These are phyloP conservation scores for Gasterosteus nipponicus DNA, from an alignment of 2,113 vertebrate species.

Conservation along the genomic window DNA sequence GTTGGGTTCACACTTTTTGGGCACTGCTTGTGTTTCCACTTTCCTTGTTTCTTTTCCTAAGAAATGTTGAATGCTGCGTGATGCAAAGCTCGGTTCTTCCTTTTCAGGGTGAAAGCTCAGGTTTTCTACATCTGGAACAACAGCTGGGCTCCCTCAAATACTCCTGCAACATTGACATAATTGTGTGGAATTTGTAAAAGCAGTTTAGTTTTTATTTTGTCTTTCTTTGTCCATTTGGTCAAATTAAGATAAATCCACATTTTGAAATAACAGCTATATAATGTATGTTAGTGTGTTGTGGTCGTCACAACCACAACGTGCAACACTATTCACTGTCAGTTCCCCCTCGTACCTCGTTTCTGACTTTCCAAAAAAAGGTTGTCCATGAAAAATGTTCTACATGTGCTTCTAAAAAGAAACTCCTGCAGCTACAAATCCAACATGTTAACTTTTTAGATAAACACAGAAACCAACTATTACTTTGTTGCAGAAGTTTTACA, in stretches of 20 bases:
- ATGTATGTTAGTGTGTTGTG: background rate
- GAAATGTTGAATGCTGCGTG: slow-evolving; percentile 32
- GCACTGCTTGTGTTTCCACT: slow-evolving; percentile 6
- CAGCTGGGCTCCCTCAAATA: slow-evolving; percentile 55
- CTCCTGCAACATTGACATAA: slow-evolving; percentile 23
- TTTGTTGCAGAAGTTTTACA: background rate
- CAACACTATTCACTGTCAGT: background rate
- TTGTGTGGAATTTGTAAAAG: background rate
- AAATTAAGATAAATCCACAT: background rate
- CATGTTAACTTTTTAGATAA: background rate
- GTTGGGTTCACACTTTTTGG: slow-evolving; percentile 66
- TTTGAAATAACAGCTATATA: background rate
- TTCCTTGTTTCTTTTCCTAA: slow-evolving; percentile 63
- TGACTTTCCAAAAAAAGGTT: background rate
- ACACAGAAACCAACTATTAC: background rate
- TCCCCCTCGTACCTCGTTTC: background rate
- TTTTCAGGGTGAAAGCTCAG: slow-evolving; percentile 59
- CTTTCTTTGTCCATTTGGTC: background rate
- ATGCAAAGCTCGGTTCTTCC: slow-evolving; percentile 60
- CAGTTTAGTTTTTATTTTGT: background rate
- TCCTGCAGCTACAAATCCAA: background rate
- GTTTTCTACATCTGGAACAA: slow-evolving; percentile 73
- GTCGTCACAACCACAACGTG: background rate
- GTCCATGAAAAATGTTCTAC: background rate
- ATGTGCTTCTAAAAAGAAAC: background rate